These are phyloP conservation scores for Diglossa cyanea DNA, from an alignment of 2,797 vertebrate species.

Conservation along the genomic window DNA sequence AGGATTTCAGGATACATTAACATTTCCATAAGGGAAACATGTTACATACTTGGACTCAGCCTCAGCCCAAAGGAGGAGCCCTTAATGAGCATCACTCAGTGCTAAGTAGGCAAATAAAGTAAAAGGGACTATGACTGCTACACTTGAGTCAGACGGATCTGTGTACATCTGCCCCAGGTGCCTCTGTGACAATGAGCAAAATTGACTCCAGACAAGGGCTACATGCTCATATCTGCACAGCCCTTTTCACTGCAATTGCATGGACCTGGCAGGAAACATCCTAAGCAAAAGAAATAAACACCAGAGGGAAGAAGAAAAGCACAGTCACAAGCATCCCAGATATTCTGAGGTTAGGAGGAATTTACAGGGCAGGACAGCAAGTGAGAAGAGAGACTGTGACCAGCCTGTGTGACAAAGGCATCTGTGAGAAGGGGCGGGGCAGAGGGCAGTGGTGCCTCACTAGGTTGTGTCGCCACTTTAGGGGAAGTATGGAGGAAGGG, in stretches of 20 bases:
- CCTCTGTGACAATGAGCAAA: neutral
- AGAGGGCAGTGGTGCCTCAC: neutral
- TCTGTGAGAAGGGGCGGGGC: neutral
- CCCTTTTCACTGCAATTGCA: neutral
- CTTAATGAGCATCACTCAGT: neutral
- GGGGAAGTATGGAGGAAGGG: neutral
- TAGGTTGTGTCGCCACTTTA: fast-evolving
- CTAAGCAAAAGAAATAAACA: neutral
- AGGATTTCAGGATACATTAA: neutral
- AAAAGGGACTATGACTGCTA: neutral
- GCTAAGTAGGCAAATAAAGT: neutral
- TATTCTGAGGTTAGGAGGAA: neutral
- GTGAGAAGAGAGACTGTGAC: neutral
- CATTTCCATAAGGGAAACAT: neutral
- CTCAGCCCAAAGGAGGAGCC: neutral
- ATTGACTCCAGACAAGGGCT: neutral
- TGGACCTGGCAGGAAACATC: neutral
- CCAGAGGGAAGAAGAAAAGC: neutral
- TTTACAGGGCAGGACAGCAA: neutral
- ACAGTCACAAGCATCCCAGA: neutral
- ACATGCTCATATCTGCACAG: neutral
- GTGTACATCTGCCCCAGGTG: neutral
- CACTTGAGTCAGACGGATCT: neutral
- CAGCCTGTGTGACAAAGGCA: neutral
- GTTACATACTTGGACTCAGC: neutral